phyloP scores from a whole-genome alignment of 2,888 invertebrate species.

The Caenorhabditis sp. region DNA sequence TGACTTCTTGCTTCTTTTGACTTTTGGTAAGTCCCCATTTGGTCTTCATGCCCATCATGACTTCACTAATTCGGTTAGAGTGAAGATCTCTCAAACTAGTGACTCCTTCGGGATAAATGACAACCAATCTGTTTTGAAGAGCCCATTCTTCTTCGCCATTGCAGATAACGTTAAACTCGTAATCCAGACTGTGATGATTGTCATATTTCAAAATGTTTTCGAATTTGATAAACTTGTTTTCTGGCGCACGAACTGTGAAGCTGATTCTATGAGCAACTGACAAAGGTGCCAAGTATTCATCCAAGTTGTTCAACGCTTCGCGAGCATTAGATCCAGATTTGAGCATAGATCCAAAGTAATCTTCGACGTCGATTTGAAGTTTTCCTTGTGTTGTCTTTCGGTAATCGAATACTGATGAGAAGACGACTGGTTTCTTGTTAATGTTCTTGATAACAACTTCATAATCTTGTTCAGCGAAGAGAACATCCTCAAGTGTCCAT shows the following conservation, averaged over 20 bases:
- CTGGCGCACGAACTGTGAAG: conserved; percentile 1
- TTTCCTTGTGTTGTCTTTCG: conserved; percentile 14
- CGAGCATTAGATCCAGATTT: no score
- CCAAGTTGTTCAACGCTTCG: conserved; percentile 34
- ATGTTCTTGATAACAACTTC: conserved; percentile 37
- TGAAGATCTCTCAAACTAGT: conserved; percentile 39
- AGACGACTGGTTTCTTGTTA: conserved; percentile 22
- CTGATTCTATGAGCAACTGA: background rate
- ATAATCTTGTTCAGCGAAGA: conserved; percentile 55
- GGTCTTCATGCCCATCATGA: conserved; percentile 29
- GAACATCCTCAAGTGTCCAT: conserved; percentile 26
- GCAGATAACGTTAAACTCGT: conserved; percentile 12
- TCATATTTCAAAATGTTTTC: conserved; percentile 24
- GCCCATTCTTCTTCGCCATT: conserved; percentile 48
- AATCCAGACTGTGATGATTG: conserved; percentile 2
- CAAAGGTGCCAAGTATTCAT: conserved; percentile 17
- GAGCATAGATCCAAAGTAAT: no score
- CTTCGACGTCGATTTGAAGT: no score
- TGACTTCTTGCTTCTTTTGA: conserved; percentile 41
- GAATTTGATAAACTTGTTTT: conserved; percentile 22
- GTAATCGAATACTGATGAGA: conserved; percentile 24
- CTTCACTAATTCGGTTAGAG: conserved; percentile 49
- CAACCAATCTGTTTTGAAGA: conserved; percentile 38
- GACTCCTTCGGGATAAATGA: conserved; percentile 46
- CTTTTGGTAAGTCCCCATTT: conserved; percentile 37